These are phyloP conservation scores for Leuciscus idus DNA, from an alignment of 2,113 vertebrate species.

Conservation along the genomic window DNA sequence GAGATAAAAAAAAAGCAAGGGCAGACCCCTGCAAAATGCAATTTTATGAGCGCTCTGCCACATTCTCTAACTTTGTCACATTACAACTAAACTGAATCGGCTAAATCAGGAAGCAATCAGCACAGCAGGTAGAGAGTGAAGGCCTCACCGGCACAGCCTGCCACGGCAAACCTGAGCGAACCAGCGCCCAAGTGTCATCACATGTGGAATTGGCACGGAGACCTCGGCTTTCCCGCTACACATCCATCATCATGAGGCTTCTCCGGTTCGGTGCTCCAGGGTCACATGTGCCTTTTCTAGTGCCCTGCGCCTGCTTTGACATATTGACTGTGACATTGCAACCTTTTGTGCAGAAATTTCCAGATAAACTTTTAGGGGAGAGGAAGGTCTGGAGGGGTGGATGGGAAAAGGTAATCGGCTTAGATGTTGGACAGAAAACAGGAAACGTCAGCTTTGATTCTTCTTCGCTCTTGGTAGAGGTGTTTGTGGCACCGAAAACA, in stretches of 20 bases:
- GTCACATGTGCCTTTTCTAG: constrained; percentile 57
- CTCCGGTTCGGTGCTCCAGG: constrained; percentile 45
- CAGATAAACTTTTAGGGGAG: constrained; percentile 56
- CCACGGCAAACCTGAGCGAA: constrained; percentile 18
- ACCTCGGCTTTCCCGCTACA: background rate
- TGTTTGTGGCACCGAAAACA: constrained; percentile 23
- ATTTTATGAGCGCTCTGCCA: constrained; percentile 75
- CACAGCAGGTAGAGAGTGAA: background rate
- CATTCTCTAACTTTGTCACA: constrained; percentile 76
- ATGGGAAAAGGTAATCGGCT: constrained; percentile 66
- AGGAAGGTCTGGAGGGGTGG: background rate
- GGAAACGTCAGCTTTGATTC: constrained; percentile 43
- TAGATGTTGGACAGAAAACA: constrained; percentile 37
- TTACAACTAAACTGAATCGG: constrained; percentile 62
- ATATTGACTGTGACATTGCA: constrained; percentile 63
- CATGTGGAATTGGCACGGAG: constrained; percentile 1
- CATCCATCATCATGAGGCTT: constrained; percentile 13
- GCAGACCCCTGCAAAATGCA: constrained; percentile 67
- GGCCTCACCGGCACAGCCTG: background rate
- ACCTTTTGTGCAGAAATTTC: constrained; percentile 64
- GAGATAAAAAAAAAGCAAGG: constrained; percentile 56
- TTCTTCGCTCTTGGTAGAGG: background rate
- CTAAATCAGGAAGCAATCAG: constrained; percentile 18
- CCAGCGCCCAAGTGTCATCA: background rate
- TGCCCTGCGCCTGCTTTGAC: constrained; percentile 58